phyloP scores from a whole-genome alignment of 2,797 vertebrate species.

The Macropus fuliginosus region DNA sequence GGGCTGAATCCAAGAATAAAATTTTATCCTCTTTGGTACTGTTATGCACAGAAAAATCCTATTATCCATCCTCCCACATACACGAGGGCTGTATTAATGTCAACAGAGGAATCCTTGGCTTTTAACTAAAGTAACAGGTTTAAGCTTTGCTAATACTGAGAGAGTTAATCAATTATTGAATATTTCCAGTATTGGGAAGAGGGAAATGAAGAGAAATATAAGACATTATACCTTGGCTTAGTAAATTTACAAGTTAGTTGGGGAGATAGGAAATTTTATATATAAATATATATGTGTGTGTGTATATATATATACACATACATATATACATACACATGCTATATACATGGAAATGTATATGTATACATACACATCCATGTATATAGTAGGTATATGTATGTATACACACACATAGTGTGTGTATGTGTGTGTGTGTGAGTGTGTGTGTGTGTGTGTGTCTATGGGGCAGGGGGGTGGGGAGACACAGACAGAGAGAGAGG shows the following conservation, averaged over 20 bases:
- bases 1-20: slow-evolving; percentile 22
- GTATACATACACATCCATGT: too few species aligned
- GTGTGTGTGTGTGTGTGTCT: too few species aligned
- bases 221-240: neutral
- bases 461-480: too few species aligned
- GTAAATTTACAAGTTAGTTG: neutral
- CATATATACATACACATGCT: too few species aligned
- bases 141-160: neutral
- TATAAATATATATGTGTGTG: neutral
- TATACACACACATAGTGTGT: neutral
- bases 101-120: neutral
- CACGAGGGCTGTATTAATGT: neutral
- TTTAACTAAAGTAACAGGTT: neutral
- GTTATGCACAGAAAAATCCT: slow-evolving; percentile 5
- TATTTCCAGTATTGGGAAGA: neutral
- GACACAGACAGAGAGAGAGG: neutral
- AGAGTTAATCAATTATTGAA: neutral
- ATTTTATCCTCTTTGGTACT: neutral
- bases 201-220: neutral
- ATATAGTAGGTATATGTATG: too few species aligned
- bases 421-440: too few species aligned
- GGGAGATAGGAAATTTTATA: neutral
- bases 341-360: too few species aligned
- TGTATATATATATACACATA: too few species aligned
- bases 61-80: neutral